phyloP scores from a whole-genome alignment of 2,797 vertebrate species.

The Gephyroberyx darwinii region DNA sequence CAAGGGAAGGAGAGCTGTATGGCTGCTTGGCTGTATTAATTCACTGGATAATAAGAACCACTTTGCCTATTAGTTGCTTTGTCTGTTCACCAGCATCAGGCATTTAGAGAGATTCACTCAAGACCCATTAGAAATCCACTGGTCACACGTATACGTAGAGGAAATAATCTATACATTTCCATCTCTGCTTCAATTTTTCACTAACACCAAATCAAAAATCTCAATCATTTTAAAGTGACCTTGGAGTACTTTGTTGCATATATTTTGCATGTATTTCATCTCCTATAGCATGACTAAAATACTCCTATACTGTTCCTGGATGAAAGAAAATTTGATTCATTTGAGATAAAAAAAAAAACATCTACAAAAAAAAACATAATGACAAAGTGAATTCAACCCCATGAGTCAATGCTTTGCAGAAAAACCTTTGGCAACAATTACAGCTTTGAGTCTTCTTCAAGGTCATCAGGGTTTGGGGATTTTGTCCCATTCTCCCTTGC shows the following conservation, averaged over 20 bases:
- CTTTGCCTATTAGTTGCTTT: conserved; percentile 45
- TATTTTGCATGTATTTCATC: not conserved
- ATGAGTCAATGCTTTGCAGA: conserved; percentile 2
- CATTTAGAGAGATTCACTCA: conserved; percentile 29
- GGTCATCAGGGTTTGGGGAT: conserved; percentile 14
- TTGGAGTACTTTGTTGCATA: not conserved
- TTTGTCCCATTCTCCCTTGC: conserved; percentile 47
- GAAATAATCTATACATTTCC: conserved; percentile 40
- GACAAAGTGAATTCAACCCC: not conserved
- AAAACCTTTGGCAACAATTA: conserved; percentile 5
- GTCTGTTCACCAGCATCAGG: conserved; percentile 2
- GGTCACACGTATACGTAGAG: conserved; percentile 41
- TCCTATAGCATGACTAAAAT: not conserved
- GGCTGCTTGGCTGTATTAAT: conserved; percentile 60
- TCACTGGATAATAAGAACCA: conserved; percentile 46
- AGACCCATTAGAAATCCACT: conserved; percentile 51
- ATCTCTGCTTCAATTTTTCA: conserved; percentile 44
- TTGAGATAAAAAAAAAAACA: too few species aligned
- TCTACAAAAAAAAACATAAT: too few species aligned
- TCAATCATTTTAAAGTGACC: too few species aligned
- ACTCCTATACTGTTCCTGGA: not conserved
- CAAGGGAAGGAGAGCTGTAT: conserved; percentile 28
- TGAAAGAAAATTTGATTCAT: too few species aligned
- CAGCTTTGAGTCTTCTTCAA: not conserved
- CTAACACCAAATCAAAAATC: conserved; percentile 28